A percentile compares a stretch with the other conserved stretches of the same genome.
Conservation (phyloP, 2,113 vertebrate genomes). For the Nannospalax galili region DNA sequence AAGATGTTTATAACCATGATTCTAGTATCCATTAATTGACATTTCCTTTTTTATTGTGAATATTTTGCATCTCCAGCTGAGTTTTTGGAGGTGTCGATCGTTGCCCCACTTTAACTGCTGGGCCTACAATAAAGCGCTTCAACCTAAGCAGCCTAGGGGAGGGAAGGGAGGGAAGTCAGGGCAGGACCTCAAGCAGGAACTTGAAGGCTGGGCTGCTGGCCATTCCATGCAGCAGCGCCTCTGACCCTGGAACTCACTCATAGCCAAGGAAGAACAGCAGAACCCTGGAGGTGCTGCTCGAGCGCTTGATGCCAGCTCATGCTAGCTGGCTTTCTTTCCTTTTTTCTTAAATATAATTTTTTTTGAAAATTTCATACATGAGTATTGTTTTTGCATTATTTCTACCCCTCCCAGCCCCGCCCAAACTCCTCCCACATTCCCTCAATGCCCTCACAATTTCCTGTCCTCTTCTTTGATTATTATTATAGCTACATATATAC, state of each 20-base stretch:
- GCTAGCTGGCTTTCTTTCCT: too few relatives aligned
- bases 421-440: too few relatives aligned
- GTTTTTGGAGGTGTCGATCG: neutral
- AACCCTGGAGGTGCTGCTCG: neutral
- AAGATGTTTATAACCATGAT: conserved; percentile 15
- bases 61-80: conserved; percentile 30
- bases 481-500: too few relatives aligned
- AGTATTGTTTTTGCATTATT: too few relatives aligned
- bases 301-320: too few relatives aligned
- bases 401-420: too few relatives aligned
- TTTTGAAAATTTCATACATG: too few relatives aligned
- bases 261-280: neutral
- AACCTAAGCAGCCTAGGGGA: neutral
- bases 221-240: neutral
- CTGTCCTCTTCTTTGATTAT: too few relatives aligned
- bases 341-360: too few relatives aligned
- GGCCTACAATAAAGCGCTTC: neutral
- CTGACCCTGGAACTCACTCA: neutral
- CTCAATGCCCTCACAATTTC: too few relatives aligned
- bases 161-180: neutral
- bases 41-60: conserved; percentile 38
- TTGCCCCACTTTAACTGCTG: neutral
- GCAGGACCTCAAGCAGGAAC: neutral
- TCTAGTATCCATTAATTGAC: conserved; percentile 29
- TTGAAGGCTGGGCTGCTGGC: neutral